A percentile compares a stretch with the other conserved stretches of the same genome.
Conservation (phyloP, 2,113 vertebrate genomes). For the Thamnophis sirtalis region DNA sequence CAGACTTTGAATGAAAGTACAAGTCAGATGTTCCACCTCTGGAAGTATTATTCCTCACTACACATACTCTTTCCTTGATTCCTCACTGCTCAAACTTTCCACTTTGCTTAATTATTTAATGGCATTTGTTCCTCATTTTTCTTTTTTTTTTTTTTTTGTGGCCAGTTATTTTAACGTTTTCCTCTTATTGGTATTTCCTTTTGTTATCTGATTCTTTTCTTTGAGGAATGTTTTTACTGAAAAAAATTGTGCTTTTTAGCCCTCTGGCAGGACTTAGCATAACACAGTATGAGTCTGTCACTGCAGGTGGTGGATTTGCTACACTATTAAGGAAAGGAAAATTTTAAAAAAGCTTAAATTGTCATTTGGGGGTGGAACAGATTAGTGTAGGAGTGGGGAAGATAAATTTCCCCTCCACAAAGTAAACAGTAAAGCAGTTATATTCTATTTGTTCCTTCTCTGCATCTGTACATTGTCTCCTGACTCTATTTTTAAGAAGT, state of each 20-base stretch:
- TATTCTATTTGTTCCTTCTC: background rate
- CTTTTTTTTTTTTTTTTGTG: background rate
- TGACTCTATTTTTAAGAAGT: background rate
- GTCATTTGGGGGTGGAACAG: background rate
- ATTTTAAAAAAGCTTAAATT: background rate
- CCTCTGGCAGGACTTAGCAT: background rate
- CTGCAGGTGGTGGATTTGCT: background rate
- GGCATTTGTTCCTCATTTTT: background rate
- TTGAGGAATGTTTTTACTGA: background rate
- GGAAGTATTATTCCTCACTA: background rate
- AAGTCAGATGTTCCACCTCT: background rate
- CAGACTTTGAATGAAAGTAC: background rate
- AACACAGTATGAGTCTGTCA: background rate
- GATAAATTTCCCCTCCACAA: background rate
- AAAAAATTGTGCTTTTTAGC: background rate
- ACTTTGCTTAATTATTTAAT: background rate
- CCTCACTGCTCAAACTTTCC: background rate
- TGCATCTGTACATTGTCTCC: background rate
- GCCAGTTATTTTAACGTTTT: background rate
- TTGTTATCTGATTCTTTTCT: background rate
- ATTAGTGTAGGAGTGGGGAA: background rate
- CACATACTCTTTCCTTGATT: background rate
- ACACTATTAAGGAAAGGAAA: background rate
- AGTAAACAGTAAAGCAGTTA: background rate
- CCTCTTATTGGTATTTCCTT: background rate